Base-by-base conservation (phyloP, 2,888 invertebrate genomes). In the Poecilobothrus nobilitatus region DNA sequence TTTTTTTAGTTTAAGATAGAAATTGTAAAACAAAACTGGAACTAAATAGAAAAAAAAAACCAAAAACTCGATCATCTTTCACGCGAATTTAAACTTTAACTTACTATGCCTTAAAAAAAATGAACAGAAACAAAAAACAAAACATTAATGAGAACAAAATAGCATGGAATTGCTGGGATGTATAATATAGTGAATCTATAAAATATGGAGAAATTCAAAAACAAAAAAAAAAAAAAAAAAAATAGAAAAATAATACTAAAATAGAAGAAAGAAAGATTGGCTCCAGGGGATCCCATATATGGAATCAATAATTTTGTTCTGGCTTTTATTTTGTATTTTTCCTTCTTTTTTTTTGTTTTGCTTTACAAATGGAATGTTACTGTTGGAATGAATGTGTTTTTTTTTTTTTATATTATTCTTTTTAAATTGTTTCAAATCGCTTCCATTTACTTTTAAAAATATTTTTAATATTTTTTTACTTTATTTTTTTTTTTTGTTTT, bases 201-300 rank as follows among this genome's bases (percentile, higher is more conserved):
- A 12, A 37, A 37, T 18, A 53, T n/a, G 18, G 18, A 53, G 53
- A 53, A n/a, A n/a, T n/a, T 15, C 9, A 53, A 53, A 53, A 53
- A 6, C 2, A 18, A 53, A 18, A 53, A 53, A 18, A 53, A 53
- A 9, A n/a, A n/a, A 18, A 18, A 53, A 53, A 15, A 53, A n/a
- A 3, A 53, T 18, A 53, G 18, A 53, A 53, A 2, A n/a, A n/a
- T n/a, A n/a, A n/a, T n/a, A n/a, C n/a, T n/a, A n/a, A n/a, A n/a
- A n/a, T n/a, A n/a, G n/a, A n/a, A n/a, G n/a, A 53, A 53, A 53
- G 15, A 53, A 18, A 53, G 9, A 53, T 53, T 53, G n/a, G 53
- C 53, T 53, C 53, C 53, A 53, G 53, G 53, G 53, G 53, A 53
- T n/a, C 18, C 53, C 53, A 53, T 53, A 53, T 53, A 53, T 53